These are phyloP conservation scores for Podabrus alpinus DNA, from an alignment of 2,888 invertebrate species.

Conservation along the genomic window DNA sequence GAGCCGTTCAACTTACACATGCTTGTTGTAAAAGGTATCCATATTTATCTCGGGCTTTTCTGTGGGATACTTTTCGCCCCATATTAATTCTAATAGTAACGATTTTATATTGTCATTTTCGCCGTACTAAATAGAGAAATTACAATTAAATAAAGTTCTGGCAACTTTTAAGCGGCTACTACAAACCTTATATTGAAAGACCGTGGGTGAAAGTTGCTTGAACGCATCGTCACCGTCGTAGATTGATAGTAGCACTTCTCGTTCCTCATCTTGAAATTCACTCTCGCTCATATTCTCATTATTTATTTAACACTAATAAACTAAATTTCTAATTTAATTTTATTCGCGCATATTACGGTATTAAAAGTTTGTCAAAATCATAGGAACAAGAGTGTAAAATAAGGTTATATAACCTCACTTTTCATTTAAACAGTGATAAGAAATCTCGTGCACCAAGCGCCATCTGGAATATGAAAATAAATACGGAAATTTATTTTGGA, in stretches of 20 bases:
- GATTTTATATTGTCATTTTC: constrained; percentile 79
- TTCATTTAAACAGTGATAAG: background rate
- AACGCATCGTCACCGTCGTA: constrained; percentile 92
- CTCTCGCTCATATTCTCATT: constrained; percentile 58
- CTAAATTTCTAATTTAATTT: background rate
- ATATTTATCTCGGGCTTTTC: constrained; percentile 80
- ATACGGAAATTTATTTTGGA: too few species aligned
- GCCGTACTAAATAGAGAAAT: constrained; percentile 66
- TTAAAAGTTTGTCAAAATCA: background rate
- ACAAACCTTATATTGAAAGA: constrained; percentile 88
- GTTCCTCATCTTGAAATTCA: constrained; percentile 83
- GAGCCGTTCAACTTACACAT: constrained; percentile 72
- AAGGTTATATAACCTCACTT: constrained; percentile 6
- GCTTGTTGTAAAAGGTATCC: constrained; percentile 92
- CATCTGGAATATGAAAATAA: too few species aligned
- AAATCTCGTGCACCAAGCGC: background rate
- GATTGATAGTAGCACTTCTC: constrained; percentile 88
- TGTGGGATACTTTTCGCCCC: constrained; percentile 86
- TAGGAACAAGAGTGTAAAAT: background rate
- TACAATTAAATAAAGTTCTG: constrained; percentile 21
- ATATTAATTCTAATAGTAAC: constrained; percentile 84
- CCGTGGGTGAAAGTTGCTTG: constrained; percentile 75
- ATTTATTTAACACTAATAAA: constrained; percentile 22
- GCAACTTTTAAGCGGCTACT: constrained; percentile 18
- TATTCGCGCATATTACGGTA: background rate